A percentile compares a stretch with the other conserved stretches of the same genome.
These are phyloP conservation scores for Tanytarsus gracilentus DNA, from an alignment of 2,888 invertebrate species.

Conservation along the genomic window DNA sequence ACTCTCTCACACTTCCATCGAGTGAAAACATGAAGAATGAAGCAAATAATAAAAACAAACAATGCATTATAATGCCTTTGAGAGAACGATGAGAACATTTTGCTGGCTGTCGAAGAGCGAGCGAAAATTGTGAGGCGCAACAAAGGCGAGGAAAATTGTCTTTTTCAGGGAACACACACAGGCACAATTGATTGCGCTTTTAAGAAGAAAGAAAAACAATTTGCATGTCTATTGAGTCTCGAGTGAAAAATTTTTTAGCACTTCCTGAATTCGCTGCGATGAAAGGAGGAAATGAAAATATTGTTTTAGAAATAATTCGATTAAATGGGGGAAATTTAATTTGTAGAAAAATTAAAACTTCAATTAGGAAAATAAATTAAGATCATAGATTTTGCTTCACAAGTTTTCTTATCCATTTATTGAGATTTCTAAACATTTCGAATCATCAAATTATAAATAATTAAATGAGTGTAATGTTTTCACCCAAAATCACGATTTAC, in stretches of 20 bases:
- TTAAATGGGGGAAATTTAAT: no score
- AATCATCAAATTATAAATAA: no score
- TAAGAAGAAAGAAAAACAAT: slow-evolving; percentile 6
- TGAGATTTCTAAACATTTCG: no score
- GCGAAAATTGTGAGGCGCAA: neutral
- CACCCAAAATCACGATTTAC: no score
- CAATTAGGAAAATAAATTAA: no score
- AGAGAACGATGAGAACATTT: neutral
- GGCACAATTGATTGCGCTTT: neutral
- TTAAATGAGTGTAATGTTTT: no score
- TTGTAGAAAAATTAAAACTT: no score
- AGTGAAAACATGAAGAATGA: neutral
- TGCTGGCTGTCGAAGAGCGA: no score
- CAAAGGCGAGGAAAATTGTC: neutral
- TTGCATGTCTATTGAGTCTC: neutral
- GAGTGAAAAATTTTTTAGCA: neutral
- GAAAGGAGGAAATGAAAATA: neutral
- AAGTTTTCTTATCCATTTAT: no score
- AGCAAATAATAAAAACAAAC: neutral
- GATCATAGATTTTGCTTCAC: no score
- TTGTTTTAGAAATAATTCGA: no score
- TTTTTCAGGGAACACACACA: neutral
- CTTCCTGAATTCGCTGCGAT: neutral
- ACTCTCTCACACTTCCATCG: neutral
- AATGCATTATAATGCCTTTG: slow-evolving; percentile 4